Percentiles rank a stretch among this genome's conserved stretches.
Conservation (phyloP, 2,888 invertebrate species). For the Diaperis boleti region DNA sequence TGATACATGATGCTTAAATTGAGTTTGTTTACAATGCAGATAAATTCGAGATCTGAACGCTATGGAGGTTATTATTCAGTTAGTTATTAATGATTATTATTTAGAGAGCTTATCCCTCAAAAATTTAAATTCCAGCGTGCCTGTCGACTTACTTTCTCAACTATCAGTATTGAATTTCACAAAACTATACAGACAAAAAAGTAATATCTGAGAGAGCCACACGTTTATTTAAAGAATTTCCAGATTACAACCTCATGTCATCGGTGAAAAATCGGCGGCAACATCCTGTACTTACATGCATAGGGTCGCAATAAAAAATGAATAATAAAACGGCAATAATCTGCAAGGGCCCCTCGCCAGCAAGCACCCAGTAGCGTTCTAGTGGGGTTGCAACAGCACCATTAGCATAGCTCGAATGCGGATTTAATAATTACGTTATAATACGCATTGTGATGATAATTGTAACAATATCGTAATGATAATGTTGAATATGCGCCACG, state of each 20-base stretch:
- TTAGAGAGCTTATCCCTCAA: no score
- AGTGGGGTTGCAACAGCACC: conserved; percentile 28
- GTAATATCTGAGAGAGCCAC: no score
- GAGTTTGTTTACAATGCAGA: not conserved
- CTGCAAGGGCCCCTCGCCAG: conserved; percentile 27
- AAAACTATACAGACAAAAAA: no score
- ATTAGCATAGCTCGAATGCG: conserved; percentile 53
- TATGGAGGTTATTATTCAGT: no score
- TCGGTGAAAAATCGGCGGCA: conserved; percentile 18
- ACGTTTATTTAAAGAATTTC: no score
- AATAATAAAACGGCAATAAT: conserved; percentile 39
- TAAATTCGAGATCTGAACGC: no score
- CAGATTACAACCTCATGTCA: not conserved
- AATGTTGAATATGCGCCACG: conserved; percentile 41
- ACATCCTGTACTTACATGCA: not conserved
- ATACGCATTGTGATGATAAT: conserved; percentile 63
- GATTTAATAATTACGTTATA: conserved; percentile 65
- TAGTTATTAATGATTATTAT: no score
- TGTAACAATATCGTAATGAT: conserved; percentile 44
- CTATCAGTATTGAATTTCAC: no score
- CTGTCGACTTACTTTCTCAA: no score
- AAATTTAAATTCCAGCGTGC: no score
- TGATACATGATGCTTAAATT: not conserved
- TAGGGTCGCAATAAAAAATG: conserved; percentile 37
- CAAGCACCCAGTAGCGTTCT: not conserved